A percentile compares a stretch with the other conserved stretches of the same genome.
Conservation (phyloP, 2,113 vertebrate genomes). For the Macroglossus sobrinus region DNA sequence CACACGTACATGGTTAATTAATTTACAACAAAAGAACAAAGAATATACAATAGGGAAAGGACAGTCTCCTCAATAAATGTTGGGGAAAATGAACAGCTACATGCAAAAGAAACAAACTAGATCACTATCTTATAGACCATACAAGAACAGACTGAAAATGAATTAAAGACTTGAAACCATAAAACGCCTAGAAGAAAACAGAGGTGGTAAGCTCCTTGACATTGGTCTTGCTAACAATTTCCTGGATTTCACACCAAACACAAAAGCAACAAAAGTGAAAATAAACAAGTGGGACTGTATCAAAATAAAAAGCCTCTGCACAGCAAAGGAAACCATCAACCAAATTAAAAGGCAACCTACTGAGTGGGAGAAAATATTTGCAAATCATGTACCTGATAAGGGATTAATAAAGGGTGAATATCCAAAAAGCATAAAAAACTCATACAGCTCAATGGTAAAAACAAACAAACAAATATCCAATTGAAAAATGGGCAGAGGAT, state of each 20-base stretch:
- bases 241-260: neutral
- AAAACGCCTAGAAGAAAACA: neutral
- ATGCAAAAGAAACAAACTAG: neutral
- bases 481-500: neutral
- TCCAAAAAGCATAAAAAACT: neutral
- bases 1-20: neutral
- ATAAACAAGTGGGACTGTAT: neutral
- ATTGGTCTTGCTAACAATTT: neutral
- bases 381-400: neutral
- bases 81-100: neutral
- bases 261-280: neutral
- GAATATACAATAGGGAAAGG: neutral
- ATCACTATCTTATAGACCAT: neutral
- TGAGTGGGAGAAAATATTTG: neutral
- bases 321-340: neutral
- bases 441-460: neutral
- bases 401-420: neutral
- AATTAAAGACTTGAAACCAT: neutral
- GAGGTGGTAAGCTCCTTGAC: neutral
- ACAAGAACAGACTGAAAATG: neutral
- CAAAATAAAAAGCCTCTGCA: neutral
- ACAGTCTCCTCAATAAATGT: neutral
- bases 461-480: neutral
- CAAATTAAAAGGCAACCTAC: neutral
- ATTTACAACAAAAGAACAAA: neutral